phyloP scores from a whole-genome alignment of 2,113 vertebrate species.

The Cisticola juncidis region DNA sequence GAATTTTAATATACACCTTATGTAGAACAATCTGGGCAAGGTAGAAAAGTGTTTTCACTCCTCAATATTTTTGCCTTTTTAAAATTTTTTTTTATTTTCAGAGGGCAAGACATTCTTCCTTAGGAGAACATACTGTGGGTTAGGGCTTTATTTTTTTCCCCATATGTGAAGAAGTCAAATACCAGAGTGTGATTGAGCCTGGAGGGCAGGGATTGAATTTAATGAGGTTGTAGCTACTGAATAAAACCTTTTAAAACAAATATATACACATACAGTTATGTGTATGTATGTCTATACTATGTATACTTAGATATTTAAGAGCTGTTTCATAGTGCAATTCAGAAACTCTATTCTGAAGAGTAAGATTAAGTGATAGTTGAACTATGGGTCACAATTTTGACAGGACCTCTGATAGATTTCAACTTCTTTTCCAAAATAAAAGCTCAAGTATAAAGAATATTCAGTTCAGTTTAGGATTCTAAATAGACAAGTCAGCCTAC shows the following conservation, averaged over 20 bases:
- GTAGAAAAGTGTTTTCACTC: background rate
- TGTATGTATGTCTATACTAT: background rate
- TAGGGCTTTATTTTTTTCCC: background rate
- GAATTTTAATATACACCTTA: background rate
- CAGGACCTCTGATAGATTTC: background rate
- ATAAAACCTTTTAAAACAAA: background rate
- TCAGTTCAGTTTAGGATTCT: background rate
- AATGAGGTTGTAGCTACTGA: background rate
- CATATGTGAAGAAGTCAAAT: background rate
- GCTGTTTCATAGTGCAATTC: background rate
- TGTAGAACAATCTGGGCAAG: background rate
- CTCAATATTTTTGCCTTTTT: background rate
- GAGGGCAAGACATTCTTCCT: background rate
- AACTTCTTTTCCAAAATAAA: background rate
- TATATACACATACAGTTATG: background rate
- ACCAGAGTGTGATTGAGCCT: background rate
- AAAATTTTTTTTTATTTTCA: background rate
- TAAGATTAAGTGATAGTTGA: background rate
- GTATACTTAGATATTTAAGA: background rate
- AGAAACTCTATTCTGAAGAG: background rate
- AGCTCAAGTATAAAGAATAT: background rate
- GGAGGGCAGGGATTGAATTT: background rate
- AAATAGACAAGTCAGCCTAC: background rate
- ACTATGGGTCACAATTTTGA: background rate
- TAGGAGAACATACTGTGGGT: accelerated